A percentile compares a stretch with the other conserved stretches of the same genome.
phyloP scores from a whole-genome alignment of 2,113 vertebrate genomes.

The Gobiocypris rarus region DNA sequence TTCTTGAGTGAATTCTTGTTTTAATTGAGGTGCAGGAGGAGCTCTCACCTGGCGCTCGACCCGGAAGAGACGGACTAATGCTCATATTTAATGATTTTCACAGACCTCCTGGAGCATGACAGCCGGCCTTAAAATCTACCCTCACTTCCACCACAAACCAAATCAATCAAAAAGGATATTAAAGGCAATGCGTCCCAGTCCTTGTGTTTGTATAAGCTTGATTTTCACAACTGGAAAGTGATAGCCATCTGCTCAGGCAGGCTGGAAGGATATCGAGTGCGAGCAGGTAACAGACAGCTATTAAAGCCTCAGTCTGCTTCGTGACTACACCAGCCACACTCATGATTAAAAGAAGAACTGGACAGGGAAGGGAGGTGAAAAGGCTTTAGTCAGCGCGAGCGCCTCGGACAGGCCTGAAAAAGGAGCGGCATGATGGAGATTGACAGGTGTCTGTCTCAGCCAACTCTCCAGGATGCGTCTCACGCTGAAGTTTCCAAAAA shows the following conservation, averaged over 20 bases:
- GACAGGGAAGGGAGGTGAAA: constrained; percentile 18
- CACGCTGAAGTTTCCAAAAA: neutral
- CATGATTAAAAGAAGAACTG: constrained; percentile 38
- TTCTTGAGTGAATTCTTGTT: constrained; percentile 58
- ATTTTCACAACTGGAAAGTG: constrained; percentile 80
- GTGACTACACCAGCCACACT: constrained; percentile 45
- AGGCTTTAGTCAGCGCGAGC: neutral
- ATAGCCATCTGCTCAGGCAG: constrained; percentile 76
- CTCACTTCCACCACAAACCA: constrained; percentile 57
- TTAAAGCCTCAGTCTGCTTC: constrained; percentile 71
- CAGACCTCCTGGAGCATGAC: constrained; percentile 73
- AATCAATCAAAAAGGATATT: constrained; percentile 67
- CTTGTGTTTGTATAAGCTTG: constrained; percentile 75
- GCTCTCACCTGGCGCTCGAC: constrained; percentile 66
- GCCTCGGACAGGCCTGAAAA: neutral
- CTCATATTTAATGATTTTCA: constrained; percentile 78
- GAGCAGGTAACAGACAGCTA: constrained; percentile 75
- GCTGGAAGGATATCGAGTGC: constrained; percentile 71
- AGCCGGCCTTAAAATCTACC: constrained; percentile 64
- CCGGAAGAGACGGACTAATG: constrained; percentile 75
- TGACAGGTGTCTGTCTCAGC: constrained; percentile 44
- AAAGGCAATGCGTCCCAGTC: constrained; percentile 66
- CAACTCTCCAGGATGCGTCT: constrained; percentile 15
- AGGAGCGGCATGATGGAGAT: constrained; percentile 16
- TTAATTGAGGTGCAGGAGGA: constrained; percentile 58